Evolutionary conservation across 2,797 vertebrate species (phyloP), one percentile per base, ranked within the genome.

Genomic region (Hemibagrus guttatus): DNA sequence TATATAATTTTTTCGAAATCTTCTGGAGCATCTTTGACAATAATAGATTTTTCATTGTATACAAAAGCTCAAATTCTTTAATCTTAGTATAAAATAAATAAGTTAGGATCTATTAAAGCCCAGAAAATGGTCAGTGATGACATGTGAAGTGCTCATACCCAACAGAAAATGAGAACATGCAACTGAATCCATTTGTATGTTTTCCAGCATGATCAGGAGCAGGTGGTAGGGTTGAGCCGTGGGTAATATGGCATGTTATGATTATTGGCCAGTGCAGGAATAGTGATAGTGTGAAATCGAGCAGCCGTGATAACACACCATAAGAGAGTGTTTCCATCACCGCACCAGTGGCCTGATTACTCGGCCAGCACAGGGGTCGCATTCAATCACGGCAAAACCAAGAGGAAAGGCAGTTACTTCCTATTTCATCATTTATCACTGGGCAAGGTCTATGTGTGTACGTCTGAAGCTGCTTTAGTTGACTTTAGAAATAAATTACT

Each of bases 251-350:
- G 64, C 63, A 80, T 80, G 75, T 89, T 90, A 87, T 84, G 84
- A 58, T 63, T 81, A 39, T 83, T 83, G 92, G 92, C 92, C 91
- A 89, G 90, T 89, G 88, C 81, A 88, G 88, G 92, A 91, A 75
- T 92, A 87, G 64, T 88, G 80, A 93, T 92, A 91, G 91, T 90
- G 89, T 91, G 85, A 93, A 92, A 91, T 93, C 89, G 90, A 91
- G 90, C 88, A 91, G 83, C 87, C 64, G 88, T 93, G 95, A 95
- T 94, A 93, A 92, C 92, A 93, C 92, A 91, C n/a, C n/a, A 61
- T 84, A 58, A 81, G 74, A 72, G 16, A n/a, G 58, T 79, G 90
- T 91, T 91, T 91, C 91, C 93, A 92, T 84, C 81, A 87, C 87
- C 83, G 76, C 52, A 82, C 56, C 72, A 87, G 86, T 49, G 74